Evolutionary conservation across 30 jellyfish, hydroid and myxozoan species (phyloP).

Genomic region (Clytia hemisphaerica): DNA sequence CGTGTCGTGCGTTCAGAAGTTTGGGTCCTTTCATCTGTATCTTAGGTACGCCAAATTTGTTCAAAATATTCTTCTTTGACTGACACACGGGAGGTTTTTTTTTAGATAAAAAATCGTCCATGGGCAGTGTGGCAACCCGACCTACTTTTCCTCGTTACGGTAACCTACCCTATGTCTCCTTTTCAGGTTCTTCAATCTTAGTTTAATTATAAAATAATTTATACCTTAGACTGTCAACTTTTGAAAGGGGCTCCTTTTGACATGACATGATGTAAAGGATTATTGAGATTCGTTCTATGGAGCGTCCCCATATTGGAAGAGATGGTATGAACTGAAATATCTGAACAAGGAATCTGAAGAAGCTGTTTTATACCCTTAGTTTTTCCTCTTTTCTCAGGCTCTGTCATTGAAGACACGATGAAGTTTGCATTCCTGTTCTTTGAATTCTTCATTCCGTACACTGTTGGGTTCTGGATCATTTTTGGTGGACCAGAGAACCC

Average conservation of each 20-base stretch:
- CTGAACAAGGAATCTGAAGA: neutral
- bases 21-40: constrained; percentile 94
- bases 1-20: constrained; percentile 91
- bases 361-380: neutral
- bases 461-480: constrained; percentile 90
- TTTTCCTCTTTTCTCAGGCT: constrained; percentile 51
- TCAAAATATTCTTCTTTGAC: too few species aligned
- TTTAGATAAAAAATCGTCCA: too few species aligned
- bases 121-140: too few species aligned
- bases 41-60: constrained; percentile 2
- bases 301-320: too few species aligned
- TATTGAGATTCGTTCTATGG: too few species aligned
- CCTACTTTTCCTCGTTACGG: too few species aligned
- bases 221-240: neutral
- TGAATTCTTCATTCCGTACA: constrained; percentile 87
- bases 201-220: neutral
- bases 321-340: too few species aligned
- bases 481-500: constrained; percentile 77
- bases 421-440: constrained; percentile 86
- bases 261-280: too few species aligned
- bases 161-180: too few species aligned
- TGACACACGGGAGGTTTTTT: too few species aligned
- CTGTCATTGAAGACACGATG: constrained; percentile 75
- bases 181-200: too few species aligned
- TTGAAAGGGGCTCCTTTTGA: too few species aligned